A percentile compares a stretch with the other conserved stretches of the same genome.
phyloP scores from a whole-genome alignment of 2,888 invertebrate genomes.

The Idaea aversata region DNA sequence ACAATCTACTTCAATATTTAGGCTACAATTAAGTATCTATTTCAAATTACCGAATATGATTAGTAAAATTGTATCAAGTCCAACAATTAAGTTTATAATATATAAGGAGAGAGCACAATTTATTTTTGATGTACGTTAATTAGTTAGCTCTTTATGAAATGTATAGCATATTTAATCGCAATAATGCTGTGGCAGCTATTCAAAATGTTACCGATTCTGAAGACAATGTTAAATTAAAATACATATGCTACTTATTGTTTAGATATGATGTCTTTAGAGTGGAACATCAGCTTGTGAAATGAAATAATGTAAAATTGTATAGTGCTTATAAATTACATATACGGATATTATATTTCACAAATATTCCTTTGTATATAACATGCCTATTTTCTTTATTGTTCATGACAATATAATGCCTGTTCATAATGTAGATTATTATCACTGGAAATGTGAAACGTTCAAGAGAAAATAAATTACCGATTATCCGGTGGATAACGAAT shows the following conservation, averaged over 20 bases:
- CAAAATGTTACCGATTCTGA: conserved; percentile 17
- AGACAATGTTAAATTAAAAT: conserved; percentile 9
- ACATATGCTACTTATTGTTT: conserved; percentile 28
- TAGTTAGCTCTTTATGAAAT: conserved; percentile 48
- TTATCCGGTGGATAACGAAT: conserved; percentile 75
- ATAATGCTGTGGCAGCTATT: conserved; percentile 16
- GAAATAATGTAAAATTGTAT: conserved; percentile 68
- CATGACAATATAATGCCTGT: conserved; percentile 75
- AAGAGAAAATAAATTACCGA: conserved; percentile 66
- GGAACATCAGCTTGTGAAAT: conserved; percentile 52
- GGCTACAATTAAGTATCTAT: neutral
- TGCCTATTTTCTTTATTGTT: conserved; percentile 66
- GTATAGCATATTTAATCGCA: conserved; percentile 23
- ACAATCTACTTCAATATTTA: neutral
- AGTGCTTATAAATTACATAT: conserved; percentile 73
- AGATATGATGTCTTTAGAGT: conserved; percentile 36
- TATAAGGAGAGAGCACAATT: conserved; percentile 42
- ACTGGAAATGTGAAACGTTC: conserved; percentile 69
- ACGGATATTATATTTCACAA: conserved; percentile 43
- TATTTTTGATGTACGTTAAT: conserved; percentile 47
- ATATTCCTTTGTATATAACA: conserved; percentile 68
- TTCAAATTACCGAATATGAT: neutral
- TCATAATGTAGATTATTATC: conserved; percentile 71
- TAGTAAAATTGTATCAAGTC: neutral
- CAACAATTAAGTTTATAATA: conserved; percentile 24